Evolutionary conservation across 2,888 invertebrate species (phyloP).

Genomic region (Drosophila borborema): DNA sequence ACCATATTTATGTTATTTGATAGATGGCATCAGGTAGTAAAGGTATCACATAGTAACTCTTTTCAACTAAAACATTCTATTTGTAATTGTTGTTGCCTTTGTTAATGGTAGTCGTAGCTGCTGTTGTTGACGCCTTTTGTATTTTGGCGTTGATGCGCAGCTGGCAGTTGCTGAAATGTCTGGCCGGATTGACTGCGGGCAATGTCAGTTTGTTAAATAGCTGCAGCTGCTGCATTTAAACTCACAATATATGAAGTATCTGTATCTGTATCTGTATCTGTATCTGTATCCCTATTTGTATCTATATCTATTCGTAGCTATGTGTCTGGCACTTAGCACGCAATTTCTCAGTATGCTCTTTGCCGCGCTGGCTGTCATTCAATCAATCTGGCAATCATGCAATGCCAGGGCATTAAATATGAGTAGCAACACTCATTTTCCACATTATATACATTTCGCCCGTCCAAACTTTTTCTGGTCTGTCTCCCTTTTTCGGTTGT

Average conservation of each 20-base stretch:
- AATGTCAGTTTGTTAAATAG: constrained; percentile 77
- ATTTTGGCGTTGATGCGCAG: constrained; percentile 79
- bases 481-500: constrained; percentile 26
- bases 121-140: constrained; percentile 58
- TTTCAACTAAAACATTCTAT: constrained; percentile 2
- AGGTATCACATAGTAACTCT: constrained; percentile 22
- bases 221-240: constrained; percentile 16
- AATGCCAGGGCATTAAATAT: constrained; percentile 54
- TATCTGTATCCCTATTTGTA: constrained; percentile 15
- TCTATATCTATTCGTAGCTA: constrained; percentile 30
- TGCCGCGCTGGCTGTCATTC: constrained; percentile 64
- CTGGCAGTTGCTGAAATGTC: constrained; percentile 79
- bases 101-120: constrained; percentile 10
- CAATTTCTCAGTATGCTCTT: constrained; percentile 48
- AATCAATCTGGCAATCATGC: constrained; percentile 69
- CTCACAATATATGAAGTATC: neutral
- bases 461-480: constrained; percentile 6
- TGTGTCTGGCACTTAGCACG: constrained; percentile 72
- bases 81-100: constrained; percentile 17
- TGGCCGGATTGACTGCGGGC: constrained; percentile 66
- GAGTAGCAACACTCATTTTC: constrained; percentile 23
- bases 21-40: constrained; percentile 15
- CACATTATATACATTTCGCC: constrained; percentile 18
- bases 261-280: neutral
- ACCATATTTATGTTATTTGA: neutral